Evolutionary conservation across 1,140 invertebrate species (phyloP).

Genomic region (Pseudomyrmex flavicornis): DNA sequence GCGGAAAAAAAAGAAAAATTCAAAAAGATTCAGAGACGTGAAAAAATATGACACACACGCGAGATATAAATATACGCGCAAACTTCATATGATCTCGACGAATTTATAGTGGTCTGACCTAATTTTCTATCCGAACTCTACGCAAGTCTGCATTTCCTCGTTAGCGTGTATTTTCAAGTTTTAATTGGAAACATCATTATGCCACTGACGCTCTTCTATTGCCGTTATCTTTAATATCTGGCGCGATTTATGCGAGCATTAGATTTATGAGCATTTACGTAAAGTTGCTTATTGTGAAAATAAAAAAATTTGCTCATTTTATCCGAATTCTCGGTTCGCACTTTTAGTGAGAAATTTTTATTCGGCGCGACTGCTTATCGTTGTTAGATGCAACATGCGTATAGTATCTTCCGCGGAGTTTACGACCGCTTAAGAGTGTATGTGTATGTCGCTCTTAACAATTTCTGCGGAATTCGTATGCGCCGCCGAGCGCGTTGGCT

Average conservation of each 20-base stretch:
- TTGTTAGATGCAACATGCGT: slow-evolving; percentile 8
- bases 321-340: not conserved
- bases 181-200: slow-evolving; percentile 51
- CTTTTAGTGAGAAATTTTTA: not conserved
- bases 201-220: not conserved
- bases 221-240: not conserved
- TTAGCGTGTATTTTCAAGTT: slow-evolving; percentile 49
- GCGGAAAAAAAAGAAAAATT: not conserved
- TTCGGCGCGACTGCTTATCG: not conserved
- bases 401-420: slow-evolving; percentile 13
- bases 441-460: slow-evolving; percentile 38
- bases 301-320: not conserved
- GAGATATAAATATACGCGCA: not conserved
- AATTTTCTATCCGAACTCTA: slow-evolving; percentile 29
- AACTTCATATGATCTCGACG: slow-evolving; percentile 2
- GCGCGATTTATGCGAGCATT: not conserved
- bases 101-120: slow-evolving; percentile 32
- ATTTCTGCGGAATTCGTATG: slow-evolving; percentile 50
- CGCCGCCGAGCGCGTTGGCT: slow-evolving; percentile 35
- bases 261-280: slow-evolving; percentile 2
- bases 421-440: slow-evolving; percentile 23
- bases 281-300: not conserved
- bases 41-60: not conserved
- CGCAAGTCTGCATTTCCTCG: slow-evolving; percentile 38
- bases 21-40: too few species aligned